Percentiles rank a stretch among this genome's conserved stretches.
phyloP scores from a whole-genome alignment of 2,888 invertebrate genomes.

The Merodon equestris region DNA sequence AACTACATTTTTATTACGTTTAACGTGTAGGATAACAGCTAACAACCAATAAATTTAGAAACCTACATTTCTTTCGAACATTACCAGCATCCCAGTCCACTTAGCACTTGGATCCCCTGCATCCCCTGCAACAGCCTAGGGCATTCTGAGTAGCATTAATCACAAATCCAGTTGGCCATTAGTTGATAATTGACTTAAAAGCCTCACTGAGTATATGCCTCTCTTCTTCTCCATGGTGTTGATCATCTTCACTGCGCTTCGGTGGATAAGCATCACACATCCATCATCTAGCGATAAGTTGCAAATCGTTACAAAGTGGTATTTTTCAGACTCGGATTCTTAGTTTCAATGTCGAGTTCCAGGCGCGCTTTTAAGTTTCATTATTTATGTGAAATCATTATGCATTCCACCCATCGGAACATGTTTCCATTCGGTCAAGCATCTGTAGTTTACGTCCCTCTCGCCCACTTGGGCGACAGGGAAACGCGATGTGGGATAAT shows the following conservation, averaged over 20 bases:
- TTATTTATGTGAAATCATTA: slow-evolving; percentile 44
- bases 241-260: neutral
- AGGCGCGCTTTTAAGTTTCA: slow-evolving; percentile 27
- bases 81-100: slow-evolving; percentile 23
- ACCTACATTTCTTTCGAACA: slow-evolving; percentile 6
- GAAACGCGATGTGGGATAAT: neutral
- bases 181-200: slow-evolving; percentile 48
- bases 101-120: slow-evolving; percentile 36
- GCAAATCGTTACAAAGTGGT: slow-evolving; percentile 62
- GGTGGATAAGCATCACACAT: slow-evolving; percentile 39
- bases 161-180: slow-evolving; percentile 58
- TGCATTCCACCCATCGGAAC: slow-evolving; percentile 51
- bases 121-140: neutral
- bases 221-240: neutral
- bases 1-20: neutral
- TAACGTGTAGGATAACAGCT: neutral
- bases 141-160: slow-evolving; percentile 31
- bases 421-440: slow-evolving; percentile 50
- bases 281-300: slow-evolving; percentile 53
- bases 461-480: no score
- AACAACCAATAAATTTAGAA: slow-evolving; percentile 13
- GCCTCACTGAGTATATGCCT: slow-evolving; percentile 1
- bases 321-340: slow-evolving; percentile 21
- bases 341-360: slow-evolving; percentile 1
- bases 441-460: no score